Percentiles rank a stretch among this genome's conserved stretches.
These are phyloP conservation scores for Suillia variegata DNA, from an alignment of 2,888 invertebrate genomes.

Conservation along the genomic window DNA sequence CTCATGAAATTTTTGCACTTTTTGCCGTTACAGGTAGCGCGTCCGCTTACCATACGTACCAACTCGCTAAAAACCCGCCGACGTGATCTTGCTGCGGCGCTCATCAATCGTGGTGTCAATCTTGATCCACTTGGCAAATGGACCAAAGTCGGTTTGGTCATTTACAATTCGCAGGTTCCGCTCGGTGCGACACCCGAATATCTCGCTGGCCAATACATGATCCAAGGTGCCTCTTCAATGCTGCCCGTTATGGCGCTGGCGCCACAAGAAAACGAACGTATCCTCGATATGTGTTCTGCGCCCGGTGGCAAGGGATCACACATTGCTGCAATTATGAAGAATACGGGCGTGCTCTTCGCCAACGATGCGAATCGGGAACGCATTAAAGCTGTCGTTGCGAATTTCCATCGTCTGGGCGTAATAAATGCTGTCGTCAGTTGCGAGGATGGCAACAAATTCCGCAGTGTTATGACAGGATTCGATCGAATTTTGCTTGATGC, in stretches of 20 bases:
- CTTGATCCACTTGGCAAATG: slow-evolving; percentile 98
- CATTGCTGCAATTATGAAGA: slow-evolving; percentile 97
- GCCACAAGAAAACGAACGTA: slow-evolving; percentile 92
- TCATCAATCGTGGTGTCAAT: slow-evolving; percentile 97
- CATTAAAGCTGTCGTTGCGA: slow-evolving; percentile 90
- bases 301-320: slow-evolving; percentile 99
- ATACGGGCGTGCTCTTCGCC: slow-evolving; percentile 93
- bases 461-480: slow-evolving; percentile 85
- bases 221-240: slow-evolving; percentile 96
- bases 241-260: slow-evolving; percentile 97
- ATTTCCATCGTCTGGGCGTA: slow-evolving; percentile 94
- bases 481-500: slow-evolving; percentile 96
- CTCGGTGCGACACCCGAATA: slow-evolving; percentile 99
- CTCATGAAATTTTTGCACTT: neutral
- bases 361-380: slow-evolving; percentile 94
- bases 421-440: slow-evolving; percentile 89
- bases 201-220: slow-evolving; percentile 95
- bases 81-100: slow-evolving; percentile 88
- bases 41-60: slow-evolving; percentile 94
- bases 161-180: slow-evolving; percentile 95
- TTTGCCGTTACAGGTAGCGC: slow-evolving; percentile 66
- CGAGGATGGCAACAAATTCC: slow-evolving; percentile 87
- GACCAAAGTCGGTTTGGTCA: slow-evolving; percentile 96
- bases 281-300: slow-evolving; percentile 97
- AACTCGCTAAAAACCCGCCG: slow-evolving; percentile 93